These are phyloP conservation scores for Cerastis rubricosa DNA, from an alignment of 2,888 invertebrate genomes.

Conservation along the genomic window DNA sequence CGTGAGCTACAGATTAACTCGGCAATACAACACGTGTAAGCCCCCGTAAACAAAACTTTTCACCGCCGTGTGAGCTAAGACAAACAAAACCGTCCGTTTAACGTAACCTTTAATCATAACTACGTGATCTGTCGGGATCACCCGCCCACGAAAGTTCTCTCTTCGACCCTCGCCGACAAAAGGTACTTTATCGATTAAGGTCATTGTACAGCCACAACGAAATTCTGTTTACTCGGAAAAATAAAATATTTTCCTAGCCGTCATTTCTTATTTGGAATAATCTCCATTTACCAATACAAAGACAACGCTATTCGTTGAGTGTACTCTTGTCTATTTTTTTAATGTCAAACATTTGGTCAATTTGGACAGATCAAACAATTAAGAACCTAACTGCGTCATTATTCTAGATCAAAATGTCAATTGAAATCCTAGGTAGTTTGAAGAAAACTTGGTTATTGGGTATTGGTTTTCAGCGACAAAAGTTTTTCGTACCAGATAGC, in stretches of 20 bases:
- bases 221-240: slow-evolving; percentile 55
- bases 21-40: slow-evolving; percentile 54
- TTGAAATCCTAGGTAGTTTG: background rate
- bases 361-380: slow-evolving; percentile 6
- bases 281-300: slow-evolving; percentile 21
- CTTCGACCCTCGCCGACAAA: slow-evolving; percentile 56
- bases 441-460: background rate
- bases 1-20: slow-evolving; percentile 52
- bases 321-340: background rate
- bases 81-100: slow-evolving; percentile 45
- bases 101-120: slow-evolving; percentile 54
- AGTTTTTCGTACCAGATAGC: background rate
- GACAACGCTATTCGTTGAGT: slow-evolving; percentile 15
- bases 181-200: slow-evolving; percentile 65
- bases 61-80: slow-evolving; percentile 38
- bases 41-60: slow-evolving; percentile 53
- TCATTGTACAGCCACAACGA: slow-evolving; percentile 59
- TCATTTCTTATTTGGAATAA: slow-evolving; percentile 40
- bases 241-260: slow-evolving; percentile 54
- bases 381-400: background rate
- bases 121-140: slow-evolving; percentile 50
- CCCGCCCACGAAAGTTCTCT: slow-evolving; percentile 36
- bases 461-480: background rate
- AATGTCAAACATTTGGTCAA: background rate
- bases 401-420: background rate